Percentiles rank a stretch among this genome's conserved stretches.
Evolutionary conservation across 2,797 vertebrate genomes (phyloP).

Genomic region (Poecilia picta): DNA sequence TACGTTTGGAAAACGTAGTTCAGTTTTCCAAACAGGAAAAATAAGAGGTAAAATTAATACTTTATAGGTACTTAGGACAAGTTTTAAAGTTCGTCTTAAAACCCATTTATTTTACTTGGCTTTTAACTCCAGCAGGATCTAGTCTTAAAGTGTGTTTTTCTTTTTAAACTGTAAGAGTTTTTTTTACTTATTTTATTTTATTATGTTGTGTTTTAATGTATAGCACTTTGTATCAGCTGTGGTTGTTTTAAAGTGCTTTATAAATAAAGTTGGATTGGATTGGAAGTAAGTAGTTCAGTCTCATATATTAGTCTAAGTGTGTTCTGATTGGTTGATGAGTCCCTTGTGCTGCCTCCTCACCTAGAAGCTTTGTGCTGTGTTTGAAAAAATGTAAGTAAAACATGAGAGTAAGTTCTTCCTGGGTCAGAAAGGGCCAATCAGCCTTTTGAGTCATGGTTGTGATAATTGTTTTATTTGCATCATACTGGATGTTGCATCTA

Average conservation of each 20-base stretch:
- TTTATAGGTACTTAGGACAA: neutral
- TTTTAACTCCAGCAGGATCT: no score
- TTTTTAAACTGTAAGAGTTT: no score
- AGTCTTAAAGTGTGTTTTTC: no score
- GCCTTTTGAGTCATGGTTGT: neutral
- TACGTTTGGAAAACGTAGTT: no score
- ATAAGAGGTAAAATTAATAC: neutral
- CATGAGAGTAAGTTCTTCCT: neutral
- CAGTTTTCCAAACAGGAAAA: no score
- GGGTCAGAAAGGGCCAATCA: neutral
- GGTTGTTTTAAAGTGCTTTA: no score
- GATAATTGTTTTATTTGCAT: neutral
- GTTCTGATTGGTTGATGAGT: neutral
- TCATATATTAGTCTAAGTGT: neutral
- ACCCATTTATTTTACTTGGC: no score
- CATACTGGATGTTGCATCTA: neutral
- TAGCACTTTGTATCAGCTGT: no score
- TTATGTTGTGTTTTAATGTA: no score
- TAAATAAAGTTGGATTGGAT: no score
- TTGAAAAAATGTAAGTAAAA: neutral
- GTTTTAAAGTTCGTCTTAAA: no score
- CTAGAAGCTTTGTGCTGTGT: neutral
- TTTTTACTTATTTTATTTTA: no score
- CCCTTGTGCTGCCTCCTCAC: neutral
- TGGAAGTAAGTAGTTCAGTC: neutral